phyloP scores from a whole-genome alignment of 2,888 invertebrate species.

The Acrobasis consociella region DNA sequence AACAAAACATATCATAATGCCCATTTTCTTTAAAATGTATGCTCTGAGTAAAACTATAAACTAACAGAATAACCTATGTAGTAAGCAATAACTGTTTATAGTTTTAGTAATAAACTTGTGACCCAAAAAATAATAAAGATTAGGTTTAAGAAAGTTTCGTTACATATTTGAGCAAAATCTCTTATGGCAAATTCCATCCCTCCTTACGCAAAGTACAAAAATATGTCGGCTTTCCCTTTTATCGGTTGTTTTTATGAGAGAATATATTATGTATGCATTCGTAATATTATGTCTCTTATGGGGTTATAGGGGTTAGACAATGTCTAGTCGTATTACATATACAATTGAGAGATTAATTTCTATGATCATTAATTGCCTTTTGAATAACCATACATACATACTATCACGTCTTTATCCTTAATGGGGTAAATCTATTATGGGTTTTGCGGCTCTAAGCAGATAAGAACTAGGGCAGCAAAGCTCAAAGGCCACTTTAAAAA shows the following conservation, averaged over 20 bases:
- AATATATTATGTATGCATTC: constrained; percentile 38
- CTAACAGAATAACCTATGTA: neutral
- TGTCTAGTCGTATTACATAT: constrained; percentile 24
- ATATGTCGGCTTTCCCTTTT: constrained; percentile 30
- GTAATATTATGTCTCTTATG: constrained; percentile 31
- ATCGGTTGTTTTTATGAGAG: constrained; percentile 33
- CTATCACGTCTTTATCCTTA: too few species aligned
- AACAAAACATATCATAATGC: too few species aligned
- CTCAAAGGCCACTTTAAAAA: too few species aligned
- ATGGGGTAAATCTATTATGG: too few species aligned
- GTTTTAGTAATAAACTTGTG: neutral
- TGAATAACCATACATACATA: too few species aligned
- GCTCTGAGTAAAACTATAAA: too few species aligned
- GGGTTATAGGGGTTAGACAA: constrained; percentile 28
- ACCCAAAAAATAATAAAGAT: neutral
- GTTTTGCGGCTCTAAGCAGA: too few species aligned
- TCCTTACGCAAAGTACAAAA: constrained; percentile 24
- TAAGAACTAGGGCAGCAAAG: too few species aligned
- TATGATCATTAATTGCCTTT: neutral
- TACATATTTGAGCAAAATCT: constrained; percentile 24
- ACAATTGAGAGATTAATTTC: neutral
- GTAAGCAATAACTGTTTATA: neutral
- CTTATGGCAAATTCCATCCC: constrained; percentile 24
- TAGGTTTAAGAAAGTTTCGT: constrained; percentile 15
- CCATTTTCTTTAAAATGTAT: too few species aligned